Conservation (phyloP, 2,797 vertebrate species). For the Clarias platycephalus region DNA sequence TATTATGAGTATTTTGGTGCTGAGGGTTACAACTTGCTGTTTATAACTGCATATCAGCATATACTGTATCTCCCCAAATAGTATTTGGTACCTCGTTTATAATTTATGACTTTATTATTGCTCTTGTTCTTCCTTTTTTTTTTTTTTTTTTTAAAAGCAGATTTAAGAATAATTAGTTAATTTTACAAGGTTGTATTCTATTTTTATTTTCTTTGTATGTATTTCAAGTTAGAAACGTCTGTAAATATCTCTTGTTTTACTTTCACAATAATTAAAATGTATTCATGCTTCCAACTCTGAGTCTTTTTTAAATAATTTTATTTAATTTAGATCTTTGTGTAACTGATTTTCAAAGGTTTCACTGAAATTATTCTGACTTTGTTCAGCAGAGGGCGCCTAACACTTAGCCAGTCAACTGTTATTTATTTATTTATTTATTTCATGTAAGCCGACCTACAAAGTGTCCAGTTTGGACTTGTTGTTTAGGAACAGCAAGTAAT, state of each 20-base stretch:
- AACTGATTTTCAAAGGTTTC: neutral
- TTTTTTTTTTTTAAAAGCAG: neutral
- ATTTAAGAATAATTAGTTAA: neutral
- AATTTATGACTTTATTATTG: neutral
- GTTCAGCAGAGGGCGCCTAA: conserved; percentile 15
- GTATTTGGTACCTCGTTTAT: neutral
- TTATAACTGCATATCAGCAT: neutral
- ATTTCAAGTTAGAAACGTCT: neutral
- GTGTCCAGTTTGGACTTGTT: neutral
- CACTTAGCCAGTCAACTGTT: neutral
- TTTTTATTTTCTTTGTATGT: conserved; percentile 12
- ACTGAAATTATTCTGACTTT: neutral
- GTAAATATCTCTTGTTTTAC: conserved; percentile 10
- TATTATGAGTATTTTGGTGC: neutral
- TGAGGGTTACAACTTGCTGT: neutral
- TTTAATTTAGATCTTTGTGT: neutral
- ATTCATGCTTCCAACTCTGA: neutral
- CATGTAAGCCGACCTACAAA: neutral
- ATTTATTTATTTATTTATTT: too few relatives aligned
- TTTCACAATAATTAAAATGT: conserved; percentile 13
- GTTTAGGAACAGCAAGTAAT: neutral
- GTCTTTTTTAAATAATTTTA: neutral
- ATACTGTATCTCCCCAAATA: neutral
- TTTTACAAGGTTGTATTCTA: neutral
- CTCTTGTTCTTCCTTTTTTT: neutral